phyloP scores from a whole-genome alignment of 2,888 invertebrate genomes.

The Rhagium mordax region DNA sequence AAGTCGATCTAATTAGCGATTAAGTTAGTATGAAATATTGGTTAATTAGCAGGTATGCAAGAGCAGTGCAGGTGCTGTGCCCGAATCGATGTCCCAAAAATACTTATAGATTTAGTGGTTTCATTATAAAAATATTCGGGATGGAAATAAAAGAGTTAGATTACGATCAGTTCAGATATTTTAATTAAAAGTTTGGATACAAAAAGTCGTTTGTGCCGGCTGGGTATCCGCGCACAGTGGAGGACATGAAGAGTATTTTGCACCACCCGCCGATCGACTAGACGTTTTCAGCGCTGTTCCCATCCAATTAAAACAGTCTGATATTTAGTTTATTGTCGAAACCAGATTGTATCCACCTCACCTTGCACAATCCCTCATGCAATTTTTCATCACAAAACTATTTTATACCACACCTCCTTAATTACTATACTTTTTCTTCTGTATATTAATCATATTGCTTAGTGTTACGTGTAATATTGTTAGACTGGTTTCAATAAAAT shows the following conservation, averaged over 20 bases:
- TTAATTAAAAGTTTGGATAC: conserved; percentile 66
- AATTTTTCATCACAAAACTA: conserved; percentile 27
- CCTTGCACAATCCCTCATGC: conserved; percentile 50
- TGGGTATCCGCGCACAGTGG: conserved; percentile 35
- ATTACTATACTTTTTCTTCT: conserved; percentile 22
- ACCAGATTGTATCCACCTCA: conserved; percentile 65
- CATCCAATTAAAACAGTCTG: conserved; percentile 68
- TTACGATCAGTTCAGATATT: conserved; percentile 67
- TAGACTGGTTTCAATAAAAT: neutral
- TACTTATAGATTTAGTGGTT: conserved; percentile 58
- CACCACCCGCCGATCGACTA: conserved; percentile 67
- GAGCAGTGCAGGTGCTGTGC: conserved; percentile 45
- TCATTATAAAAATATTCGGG: conserved; percentile 61
- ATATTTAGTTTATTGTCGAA: conserved; percentile 68
- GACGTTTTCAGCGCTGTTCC: conserved; percentile 63
- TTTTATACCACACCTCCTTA: conserved; percentile 29
- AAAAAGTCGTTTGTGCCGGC: conserved; percentile 47
- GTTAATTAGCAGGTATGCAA: conserved; percentile 58
- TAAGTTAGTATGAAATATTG: conserved; percentile 52
- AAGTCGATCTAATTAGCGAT: conserved; percentile 48
- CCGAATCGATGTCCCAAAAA: conserved; percentile 48
- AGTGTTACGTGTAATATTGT: neutral
- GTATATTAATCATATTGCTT: neutral
- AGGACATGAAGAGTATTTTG: conserved; percentile 62
- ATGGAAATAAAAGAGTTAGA: conserved; percentile 59